Base-by-base conservation (phyloP, 2,888 invertebrate species). In the Ophioninae sp. region DNA sequence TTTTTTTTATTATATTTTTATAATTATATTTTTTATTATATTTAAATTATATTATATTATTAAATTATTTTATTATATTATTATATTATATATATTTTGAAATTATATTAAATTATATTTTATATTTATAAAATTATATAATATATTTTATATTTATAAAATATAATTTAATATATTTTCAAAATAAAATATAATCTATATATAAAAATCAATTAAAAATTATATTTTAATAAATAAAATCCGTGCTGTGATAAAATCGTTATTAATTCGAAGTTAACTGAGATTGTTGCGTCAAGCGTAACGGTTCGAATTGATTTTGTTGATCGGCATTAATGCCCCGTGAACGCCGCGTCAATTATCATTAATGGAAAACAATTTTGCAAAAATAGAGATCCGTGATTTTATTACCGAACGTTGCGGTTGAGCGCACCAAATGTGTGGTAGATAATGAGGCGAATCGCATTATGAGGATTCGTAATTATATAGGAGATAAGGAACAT, bases 241-340 rank as follows among this genome's bases (percentile, higher is more conserved):
- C 30, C 44, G 21, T 64, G 23, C 67, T 72, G 79, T 72, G 76
- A 79, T 57, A 59, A 21, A 73, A 79, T 80, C 56, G 76, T 80
- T 73, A 74, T 59, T 56, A 77, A 83, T 83, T 83, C 64, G 72
- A 74, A 37, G 76, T 57, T 61, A 61, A 70, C 65, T 70, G 37
- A 50, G n/a, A 56, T 76, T 41, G 59, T 67, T 75, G 61, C 70
- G 59, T 30, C 59, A 37, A 74, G 76, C 76, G 73, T 68, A 64
- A 73, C 13, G 57, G 76, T 74, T 64, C 67, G 64, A 69, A 73
- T 74, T 77, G 72, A 80, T 77, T 67, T 44, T 68, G 5, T 39
- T 30, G 70, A 21, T 37, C 20, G 20, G 44, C 61, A 68, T 30
- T 44, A 61, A 74, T 67, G 10, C 39, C 21, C 13, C 39, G 37